Evolutionary conservation across 92 coral and sea anemone genomes (phyloP), one percentile per base, ranked within the genome.

Genomic region (Epizoanthus scotinus): DNA sequence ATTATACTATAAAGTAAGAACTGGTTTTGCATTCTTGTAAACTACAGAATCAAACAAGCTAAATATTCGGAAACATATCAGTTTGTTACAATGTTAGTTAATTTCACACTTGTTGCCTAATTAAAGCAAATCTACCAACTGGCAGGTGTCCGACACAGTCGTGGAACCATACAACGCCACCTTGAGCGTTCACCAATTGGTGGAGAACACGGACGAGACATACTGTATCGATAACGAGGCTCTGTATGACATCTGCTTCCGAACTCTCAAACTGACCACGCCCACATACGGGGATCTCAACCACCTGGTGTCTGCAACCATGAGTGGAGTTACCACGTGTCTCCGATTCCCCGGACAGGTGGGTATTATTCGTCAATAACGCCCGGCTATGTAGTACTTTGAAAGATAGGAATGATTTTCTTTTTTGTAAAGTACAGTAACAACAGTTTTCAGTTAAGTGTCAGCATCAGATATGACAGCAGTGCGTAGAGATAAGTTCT

Each of bases 171-270:
- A 94, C 70, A 94, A 94, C 50, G 98, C 98, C 40, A 94, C 98
- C 8, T 71, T 94, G 14, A 91, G 96, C 3, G 94, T 94, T 62
- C 98, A 94, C 64, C 98, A 94, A 73, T 72, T 94, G 87, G 91
- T 94, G 52, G 98, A 94, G 83, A 94, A 94, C 79, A 88, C 98
- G 44, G 98, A 94, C 73, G 98, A 94, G 72, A 94, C 96, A 6
- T 94, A 89, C 84, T 94, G 98, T 52, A 94, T 94, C 66, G 98
- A 94, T 81, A 94, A 94, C 87, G 98, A 94, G 77, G 98, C 98
- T 71, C 92, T 94, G n/a, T 94, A 94, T 42, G 98, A 94, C 86
- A 94, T 94, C 82, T 94, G 96, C 80, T 94, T 94, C 85, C 83
- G 96, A 34, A 94, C 96, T 14, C 84, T 94, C 49, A 94, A 94